Evolutionary conservation across 2,113 vertebrate genomes (phyloP), one percentile per base, ranked within the genome.

Genomic region (Numenius arquata): DNA sequence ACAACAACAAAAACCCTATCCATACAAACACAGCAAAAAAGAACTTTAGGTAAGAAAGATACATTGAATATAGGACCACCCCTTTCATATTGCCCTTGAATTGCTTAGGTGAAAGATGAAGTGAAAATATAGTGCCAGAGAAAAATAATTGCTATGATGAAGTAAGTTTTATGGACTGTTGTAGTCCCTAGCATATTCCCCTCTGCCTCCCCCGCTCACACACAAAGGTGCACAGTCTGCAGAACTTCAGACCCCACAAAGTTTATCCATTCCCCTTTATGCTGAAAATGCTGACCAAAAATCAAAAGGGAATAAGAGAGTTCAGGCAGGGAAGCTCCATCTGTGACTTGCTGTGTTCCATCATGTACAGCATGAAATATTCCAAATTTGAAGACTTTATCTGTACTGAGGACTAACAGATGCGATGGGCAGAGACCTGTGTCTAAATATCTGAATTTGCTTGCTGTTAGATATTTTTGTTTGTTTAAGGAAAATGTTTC

Each of bases 241-340:
- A 93, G 73, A 95, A 89, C 83, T 78, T 82, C 53, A 80, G 53
- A 85, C 65, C 59, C 76, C 27, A 6, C 52, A 41, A 25, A 72
- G 84, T 95, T 96, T 47, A 68, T 79, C 78, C 30, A 5, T 82
- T 90, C 78, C 41, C 61, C 86, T 73, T 67, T 34, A 56, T 22
- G 67, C 65, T 76, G 63, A 93, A 95, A 97, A 40, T 83, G 93
- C 92, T 96, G 89, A 96, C 80, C 95, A 88, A 72, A 89, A 96
- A 48, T 47, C 94, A 75, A 65, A 88, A 72, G 88, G 91, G 88
- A 95, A 92, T 77, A 75, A 72, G 38, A 81, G 50, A 88, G 88
- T 90, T 97, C 92, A 93, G 66, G 68, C 75, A 79, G 85, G 87
- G 85, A 85, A 87, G 65, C 78, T 94, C 76, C 84, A 71, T 86